Evolutionary conservation across 2,888 invertebrate species (phyloP), one percentile per base, ranked within the genome.

Genomic region (Amphipyra tragopoginis): DNA sequence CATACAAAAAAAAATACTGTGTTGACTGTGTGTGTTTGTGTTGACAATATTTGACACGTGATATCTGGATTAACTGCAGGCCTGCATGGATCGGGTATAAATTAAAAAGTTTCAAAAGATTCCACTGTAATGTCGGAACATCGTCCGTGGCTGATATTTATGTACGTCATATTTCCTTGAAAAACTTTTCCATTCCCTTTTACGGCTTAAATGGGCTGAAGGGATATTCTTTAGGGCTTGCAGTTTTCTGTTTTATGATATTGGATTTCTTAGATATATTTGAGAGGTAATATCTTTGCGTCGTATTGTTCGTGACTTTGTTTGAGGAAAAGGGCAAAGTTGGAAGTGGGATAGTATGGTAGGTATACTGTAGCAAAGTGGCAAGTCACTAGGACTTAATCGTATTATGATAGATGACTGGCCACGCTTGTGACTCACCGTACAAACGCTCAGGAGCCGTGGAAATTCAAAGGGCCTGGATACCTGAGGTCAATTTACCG

Each of bases 91-190:
- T 79, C 64, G 68, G 68, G 77, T 72, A 79, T 82, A 81, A 83
- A 84, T 82, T 82, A 79, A 75, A 79, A 77, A 81, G 80, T 85
- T 86, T 86, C 84, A 82, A 80, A 83, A 83, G 83, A 89, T 85
- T 83, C 64, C 69, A 75, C 76, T 68, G 57, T 68, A 75, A 77
- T 60, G 84, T 88, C 80, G 89, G 86, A 93, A 90, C 89, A 90
- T 87, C 89, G 90, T 87, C 85, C 84, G 86, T 82, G 82, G 85
- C 83, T 86, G 84, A 86, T 86, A 90, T 92, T 92, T 91, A 90
- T 91, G 90, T 88, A 85, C 86, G 86, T 86, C 87, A 90, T 91
- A 90, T 90, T 90, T 90, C 86, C 85, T 82, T 82, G 79, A 79
- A 77, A 85, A 84, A 87, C 86, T 88, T 89, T 89, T 87, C 83